phyloP scores from a whole-genome alignment of 2,797 vertebrate genomes.

The Podarcis lilfordi region DNA sequence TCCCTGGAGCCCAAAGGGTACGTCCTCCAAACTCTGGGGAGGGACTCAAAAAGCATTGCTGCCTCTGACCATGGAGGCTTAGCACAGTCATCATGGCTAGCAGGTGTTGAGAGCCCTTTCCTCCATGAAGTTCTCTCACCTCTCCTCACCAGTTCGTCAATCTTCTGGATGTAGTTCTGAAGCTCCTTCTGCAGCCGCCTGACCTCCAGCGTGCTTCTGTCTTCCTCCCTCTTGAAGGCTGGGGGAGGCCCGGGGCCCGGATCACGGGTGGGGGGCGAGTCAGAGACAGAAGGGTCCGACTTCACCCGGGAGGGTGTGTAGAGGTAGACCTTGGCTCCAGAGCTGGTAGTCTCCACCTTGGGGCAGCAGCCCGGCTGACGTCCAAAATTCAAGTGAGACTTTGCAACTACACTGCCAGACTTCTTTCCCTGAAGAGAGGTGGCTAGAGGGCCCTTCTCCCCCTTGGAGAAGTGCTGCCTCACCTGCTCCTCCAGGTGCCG shows the following conservation, averaged over 20 bases:
- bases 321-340: conserved; percentile 68
- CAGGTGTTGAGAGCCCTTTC: too few species aligned
- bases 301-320: conserved; percentile 65
- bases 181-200: conserved; percentile 86
- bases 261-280: conserved; percentile 79
- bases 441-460: neutral
- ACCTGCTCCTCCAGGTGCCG: conserved; percentile 72
- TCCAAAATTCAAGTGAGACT: conserved; percentile 42
- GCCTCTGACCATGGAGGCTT: too few species aligned
- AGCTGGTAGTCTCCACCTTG: conserved; percentile 61
- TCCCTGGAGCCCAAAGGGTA: too few species aligned
- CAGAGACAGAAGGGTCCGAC: conserved; percentile 31
- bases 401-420: neutral
- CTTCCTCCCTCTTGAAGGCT: conserved; percentile 52
- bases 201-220: conserved; percentile 82
- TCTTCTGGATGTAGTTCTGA: conserved; percentile 85
- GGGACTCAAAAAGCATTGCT: too few species aligned
- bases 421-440: conserved; percentile 17
- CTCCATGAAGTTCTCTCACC: conserved; percentile 74
- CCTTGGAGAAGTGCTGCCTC: conserved; percentile 30
- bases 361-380: conserved; percentile 30
- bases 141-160: conserved; percentile 85
- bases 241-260: conserved; percentile 46
- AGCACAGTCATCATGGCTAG: too few species aligned
- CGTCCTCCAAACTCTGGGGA: too few species aligned